Evolutionary conservation across 2,797 vertebrate genomes (phyloP), one percentile per base, ranked within the genome.

Genomic region (Gastrophryne carolinensis): DNA sequence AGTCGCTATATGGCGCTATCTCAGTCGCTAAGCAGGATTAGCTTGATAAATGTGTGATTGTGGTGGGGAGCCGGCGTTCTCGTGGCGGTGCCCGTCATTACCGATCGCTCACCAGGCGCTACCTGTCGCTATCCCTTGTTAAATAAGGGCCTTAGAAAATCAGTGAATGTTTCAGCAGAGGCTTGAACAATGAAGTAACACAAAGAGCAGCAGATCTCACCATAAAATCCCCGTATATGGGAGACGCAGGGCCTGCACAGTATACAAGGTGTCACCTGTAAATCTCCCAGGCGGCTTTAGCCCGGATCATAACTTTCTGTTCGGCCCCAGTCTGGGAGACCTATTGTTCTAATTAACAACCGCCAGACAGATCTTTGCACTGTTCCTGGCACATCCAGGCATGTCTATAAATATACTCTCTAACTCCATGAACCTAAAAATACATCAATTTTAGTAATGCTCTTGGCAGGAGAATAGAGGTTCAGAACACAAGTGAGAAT

Each of bases 401-500:
- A 39, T 4, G 49, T 64, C 61, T 64, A 64, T 64, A 64, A 64
- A 64, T 64, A 49, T 7, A 32, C 61, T 29, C 17, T 30, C 15
- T 12, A 47, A 47, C 24, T 63, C 13, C 17, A 39, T 63, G 61
- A 44, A 64, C 61, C 61, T 64, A 47, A 24, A 64, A 64, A 64
- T 64, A 64, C 61, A 49, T 64, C 39, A 47, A 49, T 64, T 64
- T 64, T 64, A 64, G 39, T 30, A 47, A 64, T 41, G 47, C 26
- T 47, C 39, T 64, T 64, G 61, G 61, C 61, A 49, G 35, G 8
- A 47, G 26, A 49, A 64, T 44, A 47, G 27, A 64, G 61, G 32
- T 47, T 15, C 49, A 29, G 41, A 24, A 64, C 47, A 64, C n/a
- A 47, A 64, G 61, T 64, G 15, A 49, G 27, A 49, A 49, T 49